Conservation (phyloP, 2,888 invertebrate species). For the Oscheius sp. region DNA sequence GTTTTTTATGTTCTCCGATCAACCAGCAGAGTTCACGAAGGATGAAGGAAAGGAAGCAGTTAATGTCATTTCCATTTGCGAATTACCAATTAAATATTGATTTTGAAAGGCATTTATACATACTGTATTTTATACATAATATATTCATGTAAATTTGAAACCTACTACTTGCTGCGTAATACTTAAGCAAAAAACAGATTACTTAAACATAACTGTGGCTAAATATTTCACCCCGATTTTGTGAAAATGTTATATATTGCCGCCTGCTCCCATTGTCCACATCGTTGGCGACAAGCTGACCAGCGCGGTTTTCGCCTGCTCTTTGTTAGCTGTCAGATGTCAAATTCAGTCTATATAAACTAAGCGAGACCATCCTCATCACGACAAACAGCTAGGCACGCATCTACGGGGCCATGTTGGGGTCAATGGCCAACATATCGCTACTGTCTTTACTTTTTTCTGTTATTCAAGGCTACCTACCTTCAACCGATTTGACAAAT, state of each 20-base stretch:
- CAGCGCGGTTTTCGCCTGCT: conserved; percentile 20
- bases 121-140: no score
- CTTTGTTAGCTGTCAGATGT: conserved; percentile 31
- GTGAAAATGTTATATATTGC: no score
- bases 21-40: conserved; percentile 26
- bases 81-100: no score
- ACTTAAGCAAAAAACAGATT: no score
- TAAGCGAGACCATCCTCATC: conserved; percentile 22
- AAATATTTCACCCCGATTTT: neutral
- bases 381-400: conserved; percentile 27
- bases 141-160: no score
- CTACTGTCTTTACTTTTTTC: conserved; percentile 38
- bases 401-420: conserved; percentile 15
- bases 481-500: conserved; percentile 42
- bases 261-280: conserved; percentile 22
- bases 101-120: no score
- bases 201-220: no score
- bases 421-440: conserved; percentile 40
- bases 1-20: conserved; percentile 20
- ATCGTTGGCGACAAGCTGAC: conserved; percentile 21
- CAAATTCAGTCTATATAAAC: conserved; percentile 30
- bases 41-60: neutral
- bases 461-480: conserved; percentile 38
- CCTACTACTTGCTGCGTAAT: no score
- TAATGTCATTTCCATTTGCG: no score